phyloP scores from a whole-genome alignment of 2,888 invertebrate genomes.

The Drosophila niveifrons region DNA sequence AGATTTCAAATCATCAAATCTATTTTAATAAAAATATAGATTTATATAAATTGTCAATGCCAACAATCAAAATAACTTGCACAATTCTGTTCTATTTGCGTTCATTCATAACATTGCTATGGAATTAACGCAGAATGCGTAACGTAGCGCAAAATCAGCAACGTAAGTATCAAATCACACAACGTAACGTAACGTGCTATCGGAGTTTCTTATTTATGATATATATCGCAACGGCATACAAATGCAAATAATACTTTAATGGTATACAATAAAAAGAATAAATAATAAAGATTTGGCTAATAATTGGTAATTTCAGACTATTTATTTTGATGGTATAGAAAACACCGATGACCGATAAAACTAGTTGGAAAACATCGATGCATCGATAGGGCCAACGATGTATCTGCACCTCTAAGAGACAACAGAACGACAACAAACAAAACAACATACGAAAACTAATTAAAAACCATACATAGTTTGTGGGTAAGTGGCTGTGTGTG shows the following conservation, averaged over 20 bases:
- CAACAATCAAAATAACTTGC: background rate
- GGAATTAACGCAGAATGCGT: constrained; percentile 8
- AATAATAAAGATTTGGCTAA: no score
- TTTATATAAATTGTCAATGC: background rate
- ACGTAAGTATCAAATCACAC: constrained; percentile 25
- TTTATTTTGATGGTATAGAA: constrained; percentile 29
- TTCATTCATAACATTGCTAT: background rate
- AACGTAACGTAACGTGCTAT: constrained; percentile 6
- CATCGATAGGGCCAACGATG: constrained; percentile 1
- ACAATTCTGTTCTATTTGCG: no score
- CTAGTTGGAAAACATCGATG: constrained; percentile 14
- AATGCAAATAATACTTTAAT: background rate
- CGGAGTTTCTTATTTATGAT: background rate
- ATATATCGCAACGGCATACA: background rate
- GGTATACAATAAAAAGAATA: background rate
- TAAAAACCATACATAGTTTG: constrained; percentile 23
- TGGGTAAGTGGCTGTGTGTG: constrained; percentile 29
- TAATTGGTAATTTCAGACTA: background rate
- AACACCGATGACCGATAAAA: constrained; percentile 48
- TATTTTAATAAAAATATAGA: no score
- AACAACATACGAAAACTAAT: constrained; percentile 40
- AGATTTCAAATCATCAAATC: background rate
- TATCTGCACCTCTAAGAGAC: constrained; percentile 6
- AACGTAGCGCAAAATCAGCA: constrained; percentile 21
- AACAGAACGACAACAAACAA: constrained; percentile 45